Base-by-base conservation (phyloP, 2,113 vertebrate genomes). In the Nibea coibor region DNA sequence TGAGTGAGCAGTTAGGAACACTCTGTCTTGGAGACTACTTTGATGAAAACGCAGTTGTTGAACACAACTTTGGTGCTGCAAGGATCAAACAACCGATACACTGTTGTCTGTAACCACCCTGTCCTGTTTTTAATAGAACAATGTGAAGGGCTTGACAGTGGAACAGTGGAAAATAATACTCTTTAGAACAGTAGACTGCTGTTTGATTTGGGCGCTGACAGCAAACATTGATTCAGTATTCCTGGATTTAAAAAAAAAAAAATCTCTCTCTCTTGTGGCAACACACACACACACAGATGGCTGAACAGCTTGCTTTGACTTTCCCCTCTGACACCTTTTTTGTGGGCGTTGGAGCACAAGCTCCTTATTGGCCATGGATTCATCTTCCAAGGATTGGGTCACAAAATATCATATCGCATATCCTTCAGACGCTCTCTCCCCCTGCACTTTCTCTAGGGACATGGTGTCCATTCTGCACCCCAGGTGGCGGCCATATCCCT, bases 241-340 rank as follows among this genome's bases (percentile, higher is more conserved):
- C 22, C 20, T 57, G 5, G 10, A 64, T 19, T 1, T 6, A 35
- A 35, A 51, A 68, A 81, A 75, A 20, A 80, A 75, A 72, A 56
- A 20, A 20, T 48, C 14, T 39, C 53, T 82, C 12, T 80, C 66
- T 15, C 16, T 26, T 26, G 48, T 56, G 24, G 35, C 65, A 74
- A 53, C 50, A 63, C 26, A 51, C 43, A 4, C n/a, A 65, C 8
- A 75, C 70, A 67, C 91, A 93, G 91, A 93, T 93, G 91, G 89
- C 48, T 64, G 59, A 89, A 89, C 91, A 90, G 91, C 91, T 92
- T 93, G 87, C 78, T 84, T 79, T 76, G 78, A 87, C 54, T 75
- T 77, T 75, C 81, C 82, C 89, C 84, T 79, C 75, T 72, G 84
- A 91, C 88, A 87, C 78, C 35, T 84, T 83, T 64, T 85, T 70